phyloP scores from a whole-genome alignment of 1,140 invertebrate genomes.

The Meloidogyne hapla region DNA sequence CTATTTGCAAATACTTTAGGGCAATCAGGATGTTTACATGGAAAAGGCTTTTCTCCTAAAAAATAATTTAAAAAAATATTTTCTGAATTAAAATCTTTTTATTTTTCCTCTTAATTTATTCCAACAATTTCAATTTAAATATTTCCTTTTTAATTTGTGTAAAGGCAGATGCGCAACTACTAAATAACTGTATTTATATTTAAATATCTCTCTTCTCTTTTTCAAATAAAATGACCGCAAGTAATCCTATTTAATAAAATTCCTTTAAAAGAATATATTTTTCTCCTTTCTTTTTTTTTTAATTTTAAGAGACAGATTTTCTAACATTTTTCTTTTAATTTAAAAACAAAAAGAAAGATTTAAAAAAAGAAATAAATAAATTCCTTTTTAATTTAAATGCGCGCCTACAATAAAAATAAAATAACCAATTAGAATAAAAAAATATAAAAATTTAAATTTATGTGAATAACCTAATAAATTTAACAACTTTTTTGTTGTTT shows the following conservation, averaged over 20 bases:
- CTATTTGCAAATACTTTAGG: constrained; percentile 34
- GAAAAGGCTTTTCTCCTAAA: constrained; percentile 39
- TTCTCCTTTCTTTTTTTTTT: background rate
- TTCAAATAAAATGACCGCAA: no score
- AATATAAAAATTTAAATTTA: background rate
- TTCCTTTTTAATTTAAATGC: background rate
- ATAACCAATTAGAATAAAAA: background rate
- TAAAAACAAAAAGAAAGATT: background rate
- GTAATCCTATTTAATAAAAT: background rate
- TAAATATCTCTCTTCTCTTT: no score
- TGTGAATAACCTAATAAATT: constrained; percentile 6
- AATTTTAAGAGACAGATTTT: background rate
- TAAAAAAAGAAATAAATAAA: background rate
- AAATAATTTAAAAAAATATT: background rate
- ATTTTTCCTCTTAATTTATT: constrained; percentile 10
- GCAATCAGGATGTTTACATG: constrained; percentile 26
- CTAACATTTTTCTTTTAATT: background rate
- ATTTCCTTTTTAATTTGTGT: background rate
- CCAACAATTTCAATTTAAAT: background rate
- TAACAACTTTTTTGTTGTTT: background rate
- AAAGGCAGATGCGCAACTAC: background rate
- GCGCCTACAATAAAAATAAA: background rate
- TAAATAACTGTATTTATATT: no score
- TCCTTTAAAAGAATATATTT: background rate
- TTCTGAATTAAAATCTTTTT: constrained; percentile 9